A percentile compares a stretch with the other conserved stretches of the same genome.
Conservation (phyloP, 2,888 invertebrate genomes). For the Antheraea yamamai region DNA sequence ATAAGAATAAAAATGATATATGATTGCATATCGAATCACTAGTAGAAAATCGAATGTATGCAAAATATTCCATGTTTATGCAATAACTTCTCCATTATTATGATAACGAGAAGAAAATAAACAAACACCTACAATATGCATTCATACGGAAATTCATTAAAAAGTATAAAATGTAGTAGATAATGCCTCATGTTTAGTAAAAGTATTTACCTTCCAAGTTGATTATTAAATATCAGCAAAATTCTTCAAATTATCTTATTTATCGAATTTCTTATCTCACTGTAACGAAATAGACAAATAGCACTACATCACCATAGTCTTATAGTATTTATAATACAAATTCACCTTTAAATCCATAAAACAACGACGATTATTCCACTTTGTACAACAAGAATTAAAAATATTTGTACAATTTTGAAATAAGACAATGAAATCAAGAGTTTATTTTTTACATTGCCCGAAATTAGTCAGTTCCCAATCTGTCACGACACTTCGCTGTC, state of each 20-base stretch:
- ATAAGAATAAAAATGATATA: not conserved
- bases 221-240: conserved; percentile 36
- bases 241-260: conserved; percentile 64
- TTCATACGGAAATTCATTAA: not conserved
- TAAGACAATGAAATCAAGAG: conserved; percentile 16
- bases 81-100: conserved; percentile 16
- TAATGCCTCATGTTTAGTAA: not conserved
- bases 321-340: conserved; percentile 28
- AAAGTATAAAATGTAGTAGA: conserved; percentile 11
- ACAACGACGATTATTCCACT: conserved; percentile 20
- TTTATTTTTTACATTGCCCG: conserved; percentile 30
- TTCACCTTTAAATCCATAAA: conserved; percentile 21
- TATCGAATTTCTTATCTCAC: conserved; percentile 71
- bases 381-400: conserved; percentile 25
- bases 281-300: conserved; percentile 68
- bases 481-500: conserved; percentile 25
- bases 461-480: conserved; percentile 40
- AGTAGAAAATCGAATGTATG: not conserved
- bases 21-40: not conserved
- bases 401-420: conserved; percentile 18
- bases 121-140: conserved; percentile 13
- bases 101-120: conserved; percentile 20
- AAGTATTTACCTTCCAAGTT: conserved; percentile 36
- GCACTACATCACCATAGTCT: conserved; percentile 50
- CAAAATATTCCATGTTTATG: not conserved